Conservation (phyloP, 30 jellyfish, hydroid and myxozoan genomes). For the Pseudorhiza aurosa region DNA sequence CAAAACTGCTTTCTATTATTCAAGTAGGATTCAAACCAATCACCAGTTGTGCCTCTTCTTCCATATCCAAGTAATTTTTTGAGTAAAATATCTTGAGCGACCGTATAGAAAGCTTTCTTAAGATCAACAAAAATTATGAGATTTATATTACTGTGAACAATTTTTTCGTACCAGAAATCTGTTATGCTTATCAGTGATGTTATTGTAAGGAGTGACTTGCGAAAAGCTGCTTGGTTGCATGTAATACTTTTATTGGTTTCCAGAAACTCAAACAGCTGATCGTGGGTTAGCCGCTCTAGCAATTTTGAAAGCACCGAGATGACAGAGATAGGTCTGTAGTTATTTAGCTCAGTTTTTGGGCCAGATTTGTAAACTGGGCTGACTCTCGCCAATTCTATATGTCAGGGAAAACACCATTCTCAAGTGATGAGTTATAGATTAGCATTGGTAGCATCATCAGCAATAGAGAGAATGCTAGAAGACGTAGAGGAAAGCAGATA, state of each 20-base stretch:
- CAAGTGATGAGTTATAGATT: conserved; percentile 47
- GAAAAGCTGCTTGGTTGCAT: conserved; percentile 14
- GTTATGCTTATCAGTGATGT: conserved; percentile 47
- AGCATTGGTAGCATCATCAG: too few species aligned
- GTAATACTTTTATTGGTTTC: conserved; percentile 10
- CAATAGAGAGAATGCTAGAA: too few species aligned
- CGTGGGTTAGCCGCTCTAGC: conserved; percentile 48
- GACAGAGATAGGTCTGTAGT: conserved; percentile 47
- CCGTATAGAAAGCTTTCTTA: conserved; percentile 47
- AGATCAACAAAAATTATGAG: conserved; percentile 34
- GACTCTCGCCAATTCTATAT: conserved; percentile 46
- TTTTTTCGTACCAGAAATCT: conserved; percentile 20
- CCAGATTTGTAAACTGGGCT: conserved; percentile 30
- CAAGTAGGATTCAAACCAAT: conserved; percentile 44
- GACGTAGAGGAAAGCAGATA: too few species aligned
- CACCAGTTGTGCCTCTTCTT: too few species aligned
- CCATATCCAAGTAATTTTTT: conserved; percentile 18
- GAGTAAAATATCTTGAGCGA: conserved; percentile 18
- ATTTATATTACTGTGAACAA: conserved; percentile 20
- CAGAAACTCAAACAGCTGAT: conserved; percentile 53
- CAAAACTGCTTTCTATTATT: conserved; percentile 27
- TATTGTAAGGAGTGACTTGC: conserved; percentile 30
- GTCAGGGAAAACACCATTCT: conserved; percentile 36
- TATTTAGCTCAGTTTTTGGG: conserved; percentile 25
- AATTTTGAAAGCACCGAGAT: conserved; percentile 45